Evolutionary conservation across 1,140 invertebrate species (phyloP).

Genomic region (Belonocnema kinseyi): DNA sequence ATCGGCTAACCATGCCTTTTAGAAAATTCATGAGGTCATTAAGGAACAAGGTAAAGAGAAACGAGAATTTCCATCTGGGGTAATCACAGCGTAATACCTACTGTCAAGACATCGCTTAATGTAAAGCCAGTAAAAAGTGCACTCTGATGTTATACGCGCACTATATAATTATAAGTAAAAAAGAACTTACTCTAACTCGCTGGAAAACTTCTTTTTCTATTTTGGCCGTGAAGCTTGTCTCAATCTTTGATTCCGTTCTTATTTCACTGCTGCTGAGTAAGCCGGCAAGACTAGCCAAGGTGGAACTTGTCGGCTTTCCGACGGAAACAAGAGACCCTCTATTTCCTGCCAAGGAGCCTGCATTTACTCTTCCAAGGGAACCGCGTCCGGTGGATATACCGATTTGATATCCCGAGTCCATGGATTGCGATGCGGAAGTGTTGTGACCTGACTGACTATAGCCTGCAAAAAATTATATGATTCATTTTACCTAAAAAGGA

Average conservation of each 20-base stretch:
- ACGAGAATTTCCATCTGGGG: no score
- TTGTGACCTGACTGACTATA: slow-evolving; percentile 75
- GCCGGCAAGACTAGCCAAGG: slow-evolving; percentile 87
- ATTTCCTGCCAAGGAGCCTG: slow-evolving; percentile 80
- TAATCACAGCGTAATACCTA: no score
- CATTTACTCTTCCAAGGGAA: slow-evolving; percentile 73
- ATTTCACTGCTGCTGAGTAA: slow-evolving; percentile 77
- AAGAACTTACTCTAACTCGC: slow-evolving; percentile 77
- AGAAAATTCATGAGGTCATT: no score
- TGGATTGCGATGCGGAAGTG: slow-evolving; percentile 77
- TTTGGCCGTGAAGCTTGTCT: slow-evolving; percentile 71
- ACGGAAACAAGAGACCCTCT: slow-evolving; percentile 86
- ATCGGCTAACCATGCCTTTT: no score
- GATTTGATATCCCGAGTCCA: slow-evolving; percentile 75
- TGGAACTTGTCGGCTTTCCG: slow-evolving; percentile 88
- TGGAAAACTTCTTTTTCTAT: slow-evolving; percentile 77
- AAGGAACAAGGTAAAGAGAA: no score
- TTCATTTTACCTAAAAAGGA: slow-evolving; percentile 30
- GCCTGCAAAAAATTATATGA: slow-evolving; percentile 51
- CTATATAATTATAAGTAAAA: background rate
- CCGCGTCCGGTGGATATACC: slow-evolving; percentile 73
- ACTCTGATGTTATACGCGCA: background rate
- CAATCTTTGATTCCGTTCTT: slow-evolving; percentile 70
- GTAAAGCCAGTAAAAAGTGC: no score
- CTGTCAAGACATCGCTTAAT: no score